Base-by-base conservation (phyloP, 2,888 invertebrate genomes). In the Pardosa pseudoannulata region DNA sequence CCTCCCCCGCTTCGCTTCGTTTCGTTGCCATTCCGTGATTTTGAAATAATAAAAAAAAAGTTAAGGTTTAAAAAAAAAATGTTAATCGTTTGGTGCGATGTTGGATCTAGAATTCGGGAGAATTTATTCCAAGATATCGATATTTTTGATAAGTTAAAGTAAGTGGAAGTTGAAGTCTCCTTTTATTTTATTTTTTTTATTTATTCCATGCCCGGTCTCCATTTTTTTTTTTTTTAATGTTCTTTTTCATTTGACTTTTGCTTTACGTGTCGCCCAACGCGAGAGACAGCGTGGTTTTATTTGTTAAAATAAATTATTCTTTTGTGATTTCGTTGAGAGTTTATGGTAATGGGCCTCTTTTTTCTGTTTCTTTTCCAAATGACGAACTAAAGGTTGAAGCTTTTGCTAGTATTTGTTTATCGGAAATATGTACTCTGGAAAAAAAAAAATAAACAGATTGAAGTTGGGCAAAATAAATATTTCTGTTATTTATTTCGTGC, bases 81-180 rank as follows among this genome's bases (percentile, higher is more conserved):
- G 56, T 56, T 56, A 56, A 56, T 56, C 56, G 56, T 56, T 56
- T 56, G 56, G 56, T 56, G 56, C 56, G 56, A 56, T 56, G 56
- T 56, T 23, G 56, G 56, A 56, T 56, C 56, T 56, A 56, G 56
- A 56, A 56, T 56, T 56, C 56, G 23, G 23, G 23, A 56, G 56
- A 56, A 56, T 56, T 56, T 56, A 56, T 56, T 23, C 23, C 19
- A 23, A 56, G 56, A 56, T 56, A 56, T 56, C 56, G 56, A 56
- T 56, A 56, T 56, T 56, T 56, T 56, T 56, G 56, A 56, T 56
- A 56, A 56, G 56, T 56, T 23, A 56, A 23, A 23, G 56, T n/a
- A 56, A 56, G 56, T 56, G 23, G 56, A 56, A 56, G 19, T 56
- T 56, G 23, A 11, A 23, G 7, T 56, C 6, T 19, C 2, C 13